These are phyloP conservation scores for Scopus umbretta DNA, from an alignment of 2,113 vertebrate genomes.

Conservation along the genomic window DNA sequence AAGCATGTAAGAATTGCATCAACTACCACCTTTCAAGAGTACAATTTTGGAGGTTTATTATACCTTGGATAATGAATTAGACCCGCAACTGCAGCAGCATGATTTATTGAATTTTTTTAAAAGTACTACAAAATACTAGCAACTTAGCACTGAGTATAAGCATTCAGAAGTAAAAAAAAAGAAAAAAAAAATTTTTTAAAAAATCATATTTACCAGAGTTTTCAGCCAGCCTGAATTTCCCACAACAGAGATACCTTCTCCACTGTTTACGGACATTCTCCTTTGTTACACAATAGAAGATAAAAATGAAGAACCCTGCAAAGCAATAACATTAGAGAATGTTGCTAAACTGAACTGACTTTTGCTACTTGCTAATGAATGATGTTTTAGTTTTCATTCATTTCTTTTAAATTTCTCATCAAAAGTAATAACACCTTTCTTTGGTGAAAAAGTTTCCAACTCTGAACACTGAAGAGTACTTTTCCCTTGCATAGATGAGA, in stretches of 20 bases:
- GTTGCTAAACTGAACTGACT: neutral
- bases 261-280: conserved; percentile 92
- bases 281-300: conserved; percentile 93
- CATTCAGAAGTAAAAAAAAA: neutral
- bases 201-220: conserved; percentile 81
- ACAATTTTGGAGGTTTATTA: neutral
- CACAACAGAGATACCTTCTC: conserved; percentile 91
- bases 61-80: neutral
- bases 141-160: neutral
- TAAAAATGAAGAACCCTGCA: conserved; percentile 91
- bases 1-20: neutral
- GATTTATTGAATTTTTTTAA: neutral
- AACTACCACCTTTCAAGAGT: neutral
- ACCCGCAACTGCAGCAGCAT: neutral
- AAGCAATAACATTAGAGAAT: neutral
- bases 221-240: conserved; percentile 85
- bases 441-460: neutral
- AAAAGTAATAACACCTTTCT: neutral
- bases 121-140: neutral
- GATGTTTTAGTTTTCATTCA: neutral
- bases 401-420: neutral
- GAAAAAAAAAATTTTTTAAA: neutral
- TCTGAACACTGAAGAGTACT: neutral
- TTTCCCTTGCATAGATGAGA: neutral
- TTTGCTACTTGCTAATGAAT: neutral